Conservation (phyloP, 2,797 vertebrate genomes). For the Rhyacichthys aspro region DNA sequence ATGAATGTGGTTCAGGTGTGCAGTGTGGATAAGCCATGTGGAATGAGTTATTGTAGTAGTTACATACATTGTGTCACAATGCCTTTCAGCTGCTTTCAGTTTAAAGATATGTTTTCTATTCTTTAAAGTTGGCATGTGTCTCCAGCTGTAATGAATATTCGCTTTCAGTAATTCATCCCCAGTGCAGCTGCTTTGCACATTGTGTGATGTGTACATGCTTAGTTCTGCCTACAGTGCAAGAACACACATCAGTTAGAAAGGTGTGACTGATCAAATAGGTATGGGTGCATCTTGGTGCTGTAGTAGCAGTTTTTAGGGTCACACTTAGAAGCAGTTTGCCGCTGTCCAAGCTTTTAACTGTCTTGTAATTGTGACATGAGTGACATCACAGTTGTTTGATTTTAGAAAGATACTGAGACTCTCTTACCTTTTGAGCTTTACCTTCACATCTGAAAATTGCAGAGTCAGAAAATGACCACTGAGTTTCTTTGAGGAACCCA, state of each 20-base stretch:
- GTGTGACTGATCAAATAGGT: neutral
- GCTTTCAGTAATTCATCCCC: slow-evolving; percentile 48
- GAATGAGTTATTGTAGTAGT: slow-evolving; percentile 30
- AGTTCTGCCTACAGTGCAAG: too few species aligned
- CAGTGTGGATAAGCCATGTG: slow-evolving; percentile 30
- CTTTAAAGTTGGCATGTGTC: slow-evolving; percentile 49
- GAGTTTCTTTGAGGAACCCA: slow-evolving; percentile 19
- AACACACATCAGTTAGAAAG: neutral
- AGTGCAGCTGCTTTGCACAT: slow-evolving; percentile 23
- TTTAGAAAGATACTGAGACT: slow-evolving; percentile 26
- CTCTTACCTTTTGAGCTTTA: slow-evolving; percentile 45
- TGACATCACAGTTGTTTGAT: slow-evolving; percentile 41
- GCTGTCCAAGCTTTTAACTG: slow-evolving; percentile 28
- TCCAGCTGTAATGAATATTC: slow-evolving; percentile 49
- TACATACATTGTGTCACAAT: too few species aligned
- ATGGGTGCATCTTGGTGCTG: neutral
- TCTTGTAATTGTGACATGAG: slow-evolving; percentile 33
- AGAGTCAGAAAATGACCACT: slow-evolving; percentile 40
- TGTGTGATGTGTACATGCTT: slow-evolving; percentile 33
- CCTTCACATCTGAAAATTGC: slow-evolving; percentile 32
- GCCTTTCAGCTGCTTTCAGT: slow-evolving; percentile 44
- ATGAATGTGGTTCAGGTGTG: slow-evolving; percentile 35
- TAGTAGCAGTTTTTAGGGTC: neutral
- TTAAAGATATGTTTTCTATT: slow-evolving; percentile 32
- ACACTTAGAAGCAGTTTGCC: neutral